A percentile compares a stretch with the other conserved stretches of the same genome.
Conservation (phyloP, 2,113 vertebrate genomes). For the Triplophysa tibetana region DNA sequence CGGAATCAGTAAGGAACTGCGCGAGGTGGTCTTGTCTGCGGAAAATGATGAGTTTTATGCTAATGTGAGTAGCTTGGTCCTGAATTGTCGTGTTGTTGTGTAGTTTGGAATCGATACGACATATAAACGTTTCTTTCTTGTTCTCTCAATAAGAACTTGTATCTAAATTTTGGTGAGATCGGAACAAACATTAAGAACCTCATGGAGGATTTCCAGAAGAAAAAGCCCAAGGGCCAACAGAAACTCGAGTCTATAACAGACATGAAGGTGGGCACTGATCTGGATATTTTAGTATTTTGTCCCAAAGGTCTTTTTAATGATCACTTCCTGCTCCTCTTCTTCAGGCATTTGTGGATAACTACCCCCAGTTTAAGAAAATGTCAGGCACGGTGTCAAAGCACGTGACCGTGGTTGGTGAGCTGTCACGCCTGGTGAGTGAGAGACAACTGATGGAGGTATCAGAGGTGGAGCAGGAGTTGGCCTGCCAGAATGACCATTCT, state of each 20-base stretch:
- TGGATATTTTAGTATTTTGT: not conserved
- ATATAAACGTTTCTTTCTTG: not conserved
- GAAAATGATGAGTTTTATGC: slow-evolving; percentile 97
- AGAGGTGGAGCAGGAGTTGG: slow-evolving; percentile 92
- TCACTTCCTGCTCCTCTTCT: not conserved
- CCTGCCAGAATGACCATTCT: slow-evolving; percentile 94
- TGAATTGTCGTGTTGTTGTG: not conserved
- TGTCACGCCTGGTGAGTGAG: slow-evolving; percentile 85
- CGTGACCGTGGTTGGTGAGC: slow-evolving; percentile 92
- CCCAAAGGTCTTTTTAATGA: not conserved
- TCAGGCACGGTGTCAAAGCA: slow-evolving; percentile 95
- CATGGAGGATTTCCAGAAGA: slow-evolving; percentile 98
- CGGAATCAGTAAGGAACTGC: slow-evolving; percentile 88
- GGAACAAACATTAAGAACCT: slow-evolving; percentile 97
- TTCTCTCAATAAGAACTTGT: slow-evolving; percentile 83
- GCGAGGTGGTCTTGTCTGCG: slow-evolving; percentile 91
- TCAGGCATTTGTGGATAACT: slow-evolving; percentile 96
- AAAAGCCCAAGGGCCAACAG: slow-evolving; percentile 91
- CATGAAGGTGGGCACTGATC: slow-evolving; percentile 84
- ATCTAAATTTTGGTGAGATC: slow-evolving; percentile 96
- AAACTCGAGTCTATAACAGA: slow-evolving; percentile 94
- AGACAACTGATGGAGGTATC: slow-evolving; percentile 88
- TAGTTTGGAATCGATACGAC: not conserved
- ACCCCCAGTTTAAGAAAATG: slow-evolving; percentile 99
- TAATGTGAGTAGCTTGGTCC: slow-evolving; percentile 76